Evolutionary conservation across 2,797 vertebrate genomes (phyloP), one percentile per base, ranked within the genome.

Genomic region (Mormyrops attenuatus): DNA sequence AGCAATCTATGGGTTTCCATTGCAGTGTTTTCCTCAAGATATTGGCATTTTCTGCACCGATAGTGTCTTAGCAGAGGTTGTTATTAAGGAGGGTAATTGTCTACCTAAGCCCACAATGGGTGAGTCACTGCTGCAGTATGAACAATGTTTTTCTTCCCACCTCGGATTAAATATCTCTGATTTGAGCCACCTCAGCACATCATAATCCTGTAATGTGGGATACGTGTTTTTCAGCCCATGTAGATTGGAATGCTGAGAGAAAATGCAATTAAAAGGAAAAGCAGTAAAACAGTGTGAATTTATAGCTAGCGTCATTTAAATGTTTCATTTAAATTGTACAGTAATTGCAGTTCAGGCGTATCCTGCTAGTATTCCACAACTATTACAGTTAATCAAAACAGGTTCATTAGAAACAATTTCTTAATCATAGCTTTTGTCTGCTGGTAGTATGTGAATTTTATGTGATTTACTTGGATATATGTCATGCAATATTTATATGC

Each of bases 241-340:
- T 30, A 30, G 22, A 85, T 69, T 22, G 44, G 89, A 66, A 34
- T 89, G 55, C 44, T 38, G 44, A 50, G 82, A 8, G 47, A 34
- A 55, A 86, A 73, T 87, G 63, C 60, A 38, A 86, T 84, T n/a
- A 52, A 44, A 44, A 87, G 89, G 63, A 49, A 82, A 80, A 60
- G 52, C 50, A 80, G 34, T 53, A 20, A 55, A 15, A 77, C 9
- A 5, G 15, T 85, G 26, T 57, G n/a, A n/a, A 50, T 88, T 88
- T 52, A n/a, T 15, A 52, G 88, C 77, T 17, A 49, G 49, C 6
- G 5, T 55, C 30, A 53, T 84, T 84, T 89, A 9, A 89, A 89
- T 86, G 63, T 85, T 85, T 87, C 49, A 49, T 88, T 91, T 86
- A 52, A 91, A 91, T 90, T 91, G 55, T 55, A 2, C 9, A 34